These are phyloP conservation scores for Cricetomys ansorgei DNA, from an alignment of 2,113 vertebrate species.

Conservation along the genomic window DNA sequence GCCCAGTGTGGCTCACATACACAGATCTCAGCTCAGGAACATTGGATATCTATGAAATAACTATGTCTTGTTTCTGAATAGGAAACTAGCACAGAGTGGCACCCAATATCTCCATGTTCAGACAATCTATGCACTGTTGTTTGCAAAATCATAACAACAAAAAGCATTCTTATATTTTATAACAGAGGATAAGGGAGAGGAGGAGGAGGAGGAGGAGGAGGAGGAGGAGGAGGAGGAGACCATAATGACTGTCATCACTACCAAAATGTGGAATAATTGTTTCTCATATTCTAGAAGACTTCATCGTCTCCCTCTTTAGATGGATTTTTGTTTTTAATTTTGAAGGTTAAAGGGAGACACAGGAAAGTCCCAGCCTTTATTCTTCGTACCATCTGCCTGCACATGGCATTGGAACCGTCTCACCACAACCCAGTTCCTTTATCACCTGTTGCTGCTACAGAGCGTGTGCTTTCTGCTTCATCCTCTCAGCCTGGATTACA, in stretches of 20 bases:
- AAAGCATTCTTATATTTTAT: slow-evolving; percentile 60
- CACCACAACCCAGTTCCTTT: not conserved
- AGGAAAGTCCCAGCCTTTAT: not conserved
- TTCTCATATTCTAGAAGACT: slow-evolving; percentile 18
- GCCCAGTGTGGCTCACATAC: slow-evolving; percentile 8
- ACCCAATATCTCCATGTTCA: slow-evolving; percentile 31
- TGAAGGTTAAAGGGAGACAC: not conserved
- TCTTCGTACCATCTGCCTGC: not conserved
- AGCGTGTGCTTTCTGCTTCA: not conserved
- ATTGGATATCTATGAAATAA: slow-evolving; percentile 65
- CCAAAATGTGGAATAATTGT: not conserved
- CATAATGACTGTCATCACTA: not conserved
- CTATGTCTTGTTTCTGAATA: slow-evolving; percentile 60
- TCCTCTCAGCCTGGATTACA: not conserved
- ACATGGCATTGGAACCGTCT: not conserved
- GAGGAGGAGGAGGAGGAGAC: not conserved
- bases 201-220: not conserved
- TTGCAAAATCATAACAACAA: slow-evolving; percentile 71
- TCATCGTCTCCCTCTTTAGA: not conserved
- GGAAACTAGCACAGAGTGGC: slow-evolving; percentile 63
- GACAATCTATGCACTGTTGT: slow-evolving; percentile 62
- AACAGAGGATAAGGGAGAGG: not conserved
- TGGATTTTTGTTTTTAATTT: not conserved
- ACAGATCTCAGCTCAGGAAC: slow-evolving; percentile 55
- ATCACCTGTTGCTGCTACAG: not conserved